Evolutionary conservation across 2,113 vertebrate species (phyloP).

Genomic region (Tretioscincus oriximinensis): DNA sequence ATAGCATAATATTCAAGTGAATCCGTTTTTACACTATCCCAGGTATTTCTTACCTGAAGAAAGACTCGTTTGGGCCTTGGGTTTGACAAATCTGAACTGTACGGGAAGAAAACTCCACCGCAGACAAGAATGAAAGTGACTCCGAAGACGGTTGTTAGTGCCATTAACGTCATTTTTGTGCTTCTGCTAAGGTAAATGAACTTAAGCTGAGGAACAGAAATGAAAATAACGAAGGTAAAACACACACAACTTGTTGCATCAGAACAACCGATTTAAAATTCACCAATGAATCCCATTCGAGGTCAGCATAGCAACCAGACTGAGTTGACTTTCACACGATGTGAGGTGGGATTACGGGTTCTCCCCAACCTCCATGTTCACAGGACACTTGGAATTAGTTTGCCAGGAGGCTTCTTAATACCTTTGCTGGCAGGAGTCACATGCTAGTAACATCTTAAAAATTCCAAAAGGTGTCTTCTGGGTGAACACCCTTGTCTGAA

Average conservation of each 20-base stretch:
- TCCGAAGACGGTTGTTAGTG: slow-evolving; percentile 76
- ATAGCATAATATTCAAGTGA: no score
- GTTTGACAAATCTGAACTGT: slow-evolving; percentile 75
- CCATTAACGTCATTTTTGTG: slow-evolving; percentile 82
- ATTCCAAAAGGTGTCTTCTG: no score
- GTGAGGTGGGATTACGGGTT: no score
- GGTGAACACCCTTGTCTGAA: no score
- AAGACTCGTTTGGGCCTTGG: slow-evolving; percentile 92
- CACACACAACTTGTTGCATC: background rate
- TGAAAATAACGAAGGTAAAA: slow-evolving; percentile 42
- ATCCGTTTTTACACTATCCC: fast-evolving
- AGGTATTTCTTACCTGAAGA: slow-evolving; percentile 82
- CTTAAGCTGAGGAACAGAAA: slow-evolving; percentile 80
- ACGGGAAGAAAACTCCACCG: slow-evolving; percentile 89
- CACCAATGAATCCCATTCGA: background rate
- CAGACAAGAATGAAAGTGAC: slow-evolving; percentile 84
- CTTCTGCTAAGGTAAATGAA: slow-evolving; percentile 89
- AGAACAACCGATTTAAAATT: background rate
- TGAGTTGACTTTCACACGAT: background rate
- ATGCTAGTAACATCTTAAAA: no score
- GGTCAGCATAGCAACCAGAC: background rate
- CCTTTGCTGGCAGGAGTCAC: no score
- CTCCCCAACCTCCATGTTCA: no score
- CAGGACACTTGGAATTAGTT: no score
- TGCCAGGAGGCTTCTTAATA: no score